These are phyloP conservation scores for Synaphobranchus kaupii DNA, from an alignment of 2,797 vertebrate genomes.

Conservation along the genomic window DNA sequence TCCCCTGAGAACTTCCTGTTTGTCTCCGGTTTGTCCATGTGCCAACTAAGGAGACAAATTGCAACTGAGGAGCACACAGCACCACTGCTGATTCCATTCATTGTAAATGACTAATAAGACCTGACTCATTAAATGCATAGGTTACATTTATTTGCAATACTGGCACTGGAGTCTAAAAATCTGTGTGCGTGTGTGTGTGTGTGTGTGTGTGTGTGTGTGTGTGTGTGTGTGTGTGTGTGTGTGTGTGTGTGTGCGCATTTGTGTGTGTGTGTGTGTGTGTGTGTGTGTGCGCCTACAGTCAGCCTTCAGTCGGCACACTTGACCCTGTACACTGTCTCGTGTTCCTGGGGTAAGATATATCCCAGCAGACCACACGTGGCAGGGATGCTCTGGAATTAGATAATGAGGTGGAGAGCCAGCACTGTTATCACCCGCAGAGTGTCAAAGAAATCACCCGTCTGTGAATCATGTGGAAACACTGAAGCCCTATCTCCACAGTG, in stretches of 20 bases:
- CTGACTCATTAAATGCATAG: neutral
- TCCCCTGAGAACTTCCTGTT: slow-evolving; percentile 4
- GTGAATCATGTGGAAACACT: too few species aligned
- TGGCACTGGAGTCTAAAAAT: neutral
- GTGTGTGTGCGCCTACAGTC: too few species aligned
- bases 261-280: slow-evolving; percentile 26
- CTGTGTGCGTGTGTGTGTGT: neutral
- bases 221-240: neutral
- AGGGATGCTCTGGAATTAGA: too few species aligned
- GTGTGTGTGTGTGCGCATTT: neutral
- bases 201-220: neutral
- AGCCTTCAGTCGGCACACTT: too few species aligned
- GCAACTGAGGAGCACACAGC: neutral
- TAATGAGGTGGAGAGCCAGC: too few species aligned
- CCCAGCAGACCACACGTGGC: too few species aligned
- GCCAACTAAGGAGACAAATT: neutral
- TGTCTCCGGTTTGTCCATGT: neutral
- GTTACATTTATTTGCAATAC: neutral
- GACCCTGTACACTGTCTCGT: too few species aligned
- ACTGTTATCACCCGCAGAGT: too few species aligned
- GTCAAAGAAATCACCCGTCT: too few species aligned
- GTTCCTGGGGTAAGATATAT: too few species aligned
- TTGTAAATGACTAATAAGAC: neutral
- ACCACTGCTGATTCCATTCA: neutral
- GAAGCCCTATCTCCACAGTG: too few species aligned